These are phyloP conservation scores for Platysternon megacephalum DNA, from an alignment of 2,113 vertebrate species.

Conservation along the genomic window DNA sequence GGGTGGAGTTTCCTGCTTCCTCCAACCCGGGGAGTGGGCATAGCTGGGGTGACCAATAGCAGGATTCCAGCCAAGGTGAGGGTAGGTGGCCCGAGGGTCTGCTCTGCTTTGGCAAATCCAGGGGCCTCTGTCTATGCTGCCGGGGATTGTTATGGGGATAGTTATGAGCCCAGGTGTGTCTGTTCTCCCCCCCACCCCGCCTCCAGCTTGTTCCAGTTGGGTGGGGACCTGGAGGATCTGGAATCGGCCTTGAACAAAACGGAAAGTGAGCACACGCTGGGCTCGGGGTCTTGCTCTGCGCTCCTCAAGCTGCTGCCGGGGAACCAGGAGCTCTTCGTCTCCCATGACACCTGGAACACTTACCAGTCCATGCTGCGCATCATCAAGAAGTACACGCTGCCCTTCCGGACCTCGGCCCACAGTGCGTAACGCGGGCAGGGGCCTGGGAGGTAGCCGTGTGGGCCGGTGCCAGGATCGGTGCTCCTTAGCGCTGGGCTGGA, in stretches of 20 bases:
- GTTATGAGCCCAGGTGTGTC: accelerated
- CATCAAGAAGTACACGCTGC: constrained; percentile 92
- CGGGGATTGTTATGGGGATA: background rate
- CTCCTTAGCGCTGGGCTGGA: background rate
- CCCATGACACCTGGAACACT: constrained; percentile 92
- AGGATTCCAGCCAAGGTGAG: background rate
- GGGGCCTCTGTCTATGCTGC: background rate
- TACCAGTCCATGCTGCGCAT: constrained; percentile 95
- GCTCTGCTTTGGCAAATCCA: background rate
- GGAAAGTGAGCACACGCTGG: constrained; percentile 69
- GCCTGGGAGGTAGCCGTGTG: accelerated
- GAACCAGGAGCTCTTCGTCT: constrained; percentile 87
- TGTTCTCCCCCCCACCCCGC: accelerated
- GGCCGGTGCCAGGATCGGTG: background rate
- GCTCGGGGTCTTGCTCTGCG: constrained; percentile 93
- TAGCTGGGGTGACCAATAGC: background rate
- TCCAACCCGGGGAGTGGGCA: background rate
- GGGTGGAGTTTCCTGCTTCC: background rate
- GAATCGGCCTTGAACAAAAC: constrained; percentile 91
- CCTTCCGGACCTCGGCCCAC: constrained; percentile 78
- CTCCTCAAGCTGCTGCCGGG: constrained; percentile 92
- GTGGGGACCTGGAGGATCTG: constrained; percentile 92
- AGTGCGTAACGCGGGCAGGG: constrained; percentile 73
- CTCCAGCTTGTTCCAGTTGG: constrained; percentile 88
- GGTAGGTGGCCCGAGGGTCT: background rate